phyloP scores from a whole-genome alignment of 64 coral and sea anemone species.

The Exaiptasia diaphana region DNA sequence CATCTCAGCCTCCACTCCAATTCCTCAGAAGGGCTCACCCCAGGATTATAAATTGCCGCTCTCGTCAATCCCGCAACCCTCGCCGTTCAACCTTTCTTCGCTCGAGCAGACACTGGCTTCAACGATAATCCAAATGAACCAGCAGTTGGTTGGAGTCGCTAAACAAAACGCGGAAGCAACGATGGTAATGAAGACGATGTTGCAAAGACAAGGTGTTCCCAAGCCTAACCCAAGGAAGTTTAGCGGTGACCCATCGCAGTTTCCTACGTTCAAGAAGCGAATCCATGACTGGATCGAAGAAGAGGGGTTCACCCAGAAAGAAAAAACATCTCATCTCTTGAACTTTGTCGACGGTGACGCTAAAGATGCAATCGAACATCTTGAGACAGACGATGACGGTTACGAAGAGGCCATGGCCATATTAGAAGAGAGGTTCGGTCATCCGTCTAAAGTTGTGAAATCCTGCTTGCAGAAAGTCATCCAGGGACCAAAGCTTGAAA shows the following conservation, averaged over 20 bases:
- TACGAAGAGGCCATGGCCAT: slow-evolving; percentile 8
- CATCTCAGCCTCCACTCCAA: neutral
- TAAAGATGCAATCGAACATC: neutral
- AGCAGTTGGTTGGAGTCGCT: neutral
- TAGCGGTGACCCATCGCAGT: neutral
- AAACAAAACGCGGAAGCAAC: slow-evolving; percentile 12
- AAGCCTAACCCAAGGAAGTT: neutral
- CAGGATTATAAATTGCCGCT: neutral
- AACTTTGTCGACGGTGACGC: slow-evolving; percentile 21
- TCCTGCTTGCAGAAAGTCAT: neutral
- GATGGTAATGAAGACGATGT: neutral
- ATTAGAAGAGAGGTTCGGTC: neutral
- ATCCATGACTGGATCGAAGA: slow-evolving; percentile 7
- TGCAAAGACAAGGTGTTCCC: slow-evolving; percentile 27
- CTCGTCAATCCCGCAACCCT: neutral
- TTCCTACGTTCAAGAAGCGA: slow-evolving; percentile 12
- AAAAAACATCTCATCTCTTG: neutral
- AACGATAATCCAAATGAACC: neutral
- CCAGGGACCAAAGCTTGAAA: neutral
- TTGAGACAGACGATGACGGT: slow-evolving; percentile 7
- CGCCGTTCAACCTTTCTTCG: neutral
- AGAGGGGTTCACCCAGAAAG: slow-evolving; percentile 4
- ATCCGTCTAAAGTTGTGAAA: slow-evolving; percentile 14
- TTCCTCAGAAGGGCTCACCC: neutral
- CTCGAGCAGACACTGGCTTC: neutral